These are phyloP conservation scores for Chelmon rostratus DNA, from an alignment of 2,797 vertebrate genomes.

Conservation along the genomic window DNA sequence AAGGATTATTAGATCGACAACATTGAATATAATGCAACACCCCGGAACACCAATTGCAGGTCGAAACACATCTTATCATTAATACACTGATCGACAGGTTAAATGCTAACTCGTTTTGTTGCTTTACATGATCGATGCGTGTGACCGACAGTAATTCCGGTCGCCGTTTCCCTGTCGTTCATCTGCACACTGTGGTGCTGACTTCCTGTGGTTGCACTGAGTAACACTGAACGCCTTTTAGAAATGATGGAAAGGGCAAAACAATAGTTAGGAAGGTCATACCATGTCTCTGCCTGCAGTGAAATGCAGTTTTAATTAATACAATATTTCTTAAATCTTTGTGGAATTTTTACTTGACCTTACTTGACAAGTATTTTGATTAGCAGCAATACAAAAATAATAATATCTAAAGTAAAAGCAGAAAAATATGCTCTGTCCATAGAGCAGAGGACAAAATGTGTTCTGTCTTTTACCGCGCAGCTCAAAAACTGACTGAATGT, in stretches of 20 bases:
- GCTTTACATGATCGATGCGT: not conserved
- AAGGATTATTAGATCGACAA: not conserved
- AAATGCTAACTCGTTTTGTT: not conserved
- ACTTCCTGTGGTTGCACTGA: constrained; percentile 23
- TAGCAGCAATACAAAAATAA: constrained; percentile 34
- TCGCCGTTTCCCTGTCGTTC: not conserved
- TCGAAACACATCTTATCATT: not conserved
- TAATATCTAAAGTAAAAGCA: constrained; percentile 25
- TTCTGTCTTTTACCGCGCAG: constrained; percentile 28
- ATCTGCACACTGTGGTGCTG: not conserved
- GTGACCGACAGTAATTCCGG: not conserved
- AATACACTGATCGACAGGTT: not conserved
- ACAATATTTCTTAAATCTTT: constrained; percentile 5
- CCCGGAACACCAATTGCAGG: not conserved
- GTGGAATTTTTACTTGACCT: constrained; percentile 3
- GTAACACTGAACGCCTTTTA: constrained; percentile 20
- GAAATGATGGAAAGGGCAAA: constrained; percentile 42
- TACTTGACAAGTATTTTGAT: constrained; percentile 30
- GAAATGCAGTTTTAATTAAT: constrained; percentile 35
- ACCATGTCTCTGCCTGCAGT: constrained; percentile 17
- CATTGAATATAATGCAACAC: not conserved
- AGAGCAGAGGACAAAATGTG: constrained; percentile 17
- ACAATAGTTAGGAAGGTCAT: constrained; percentile 39
- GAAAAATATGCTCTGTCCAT: constrained; percentile 3
- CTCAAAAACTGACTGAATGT: constrained; percentile 29